Conservation (phyloP, 2,888 invertebrate genomes). For the Alcis repandata region DNA sequence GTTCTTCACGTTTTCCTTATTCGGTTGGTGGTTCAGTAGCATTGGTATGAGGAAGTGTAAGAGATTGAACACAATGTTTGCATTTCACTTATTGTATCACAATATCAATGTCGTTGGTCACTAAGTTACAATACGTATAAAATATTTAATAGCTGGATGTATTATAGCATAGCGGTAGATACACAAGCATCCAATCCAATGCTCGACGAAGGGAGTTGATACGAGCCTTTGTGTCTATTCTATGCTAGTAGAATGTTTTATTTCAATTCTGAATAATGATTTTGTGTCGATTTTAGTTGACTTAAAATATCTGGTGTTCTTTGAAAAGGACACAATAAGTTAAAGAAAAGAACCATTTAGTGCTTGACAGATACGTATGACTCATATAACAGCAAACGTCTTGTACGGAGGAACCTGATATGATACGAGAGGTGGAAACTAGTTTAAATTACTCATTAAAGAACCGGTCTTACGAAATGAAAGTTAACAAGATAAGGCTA, state of each 20-base stretch:
- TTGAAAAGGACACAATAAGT: too few species aligned
- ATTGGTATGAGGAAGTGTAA: conserved; percentile 23
- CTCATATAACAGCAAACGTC: conserved; percentile 28
- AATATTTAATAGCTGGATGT: not conserved
- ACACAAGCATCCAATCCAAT: not conserved
- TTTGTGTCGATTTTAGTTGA: too few species aligned
- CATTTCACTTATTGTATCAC: not conserved
- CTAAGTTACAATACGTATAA: not conserved
- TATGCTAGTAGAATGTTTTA: too few species aligned
- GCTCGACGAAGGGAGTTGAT: too few species aligned
- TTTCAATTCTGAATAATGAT: too few species aligned
- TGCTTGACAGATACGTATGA: conserved; percentile 18
- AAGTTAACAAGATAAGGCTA: conserved; percentile 40
- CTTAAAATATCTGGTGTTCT: too few species aligned
- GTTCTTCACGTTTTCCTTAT: conserved; percentile 31
- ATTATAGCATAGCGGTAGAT: not conserved
- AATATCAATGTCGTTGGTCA: not conserved
- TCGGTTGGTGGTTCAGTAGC: conserved; percentile 10
- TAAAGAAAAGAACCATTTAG: not conserved
- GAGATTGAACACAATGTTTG: not conserved
- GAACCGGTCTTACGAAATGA: conserved; percentile 45
- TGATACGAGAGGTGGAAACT: conserved; percentile 37
- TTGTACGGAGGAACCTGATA: conserved; percentile 26
- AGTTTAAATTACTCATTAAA: conserved; percentile 47
- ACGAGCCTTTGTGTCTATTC: too few species aligned